Evolutionary conservation across 2,888 invertebrate species (phyloP), one percentile per base, ranked within the genome.

Genomic region (Acanthosepion pharaonis): DNA sequence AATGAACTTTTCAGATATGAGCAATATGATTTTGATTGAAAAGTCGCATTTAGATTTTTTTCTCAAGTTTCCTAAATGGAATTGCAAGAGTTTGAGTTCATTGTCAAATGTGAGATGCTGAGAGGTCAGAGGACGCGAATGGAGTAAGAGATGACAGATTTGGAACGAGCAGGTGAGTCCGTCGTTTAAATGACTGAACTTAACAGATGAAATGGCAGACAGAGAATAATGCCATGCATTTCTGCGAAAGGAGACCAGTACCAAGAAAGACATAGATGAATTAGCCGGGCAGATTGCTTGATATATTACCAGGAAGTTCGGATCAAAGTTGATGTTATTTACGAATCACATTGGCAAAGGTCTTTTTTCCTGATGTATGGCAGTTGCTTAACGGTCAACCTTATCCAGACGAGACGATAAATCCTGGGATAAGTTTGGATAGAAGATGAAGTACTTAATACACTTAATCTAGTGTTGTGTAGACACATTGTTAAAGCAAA

Each of bases 321-420:
- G 78, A 15, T 78, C n/a, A 78, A n/a, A n/a, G 78, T n/a, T 78
- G n/a, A 78, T 78, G 78, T 78, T 78, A 78, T 78, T 78, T 78
- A 78, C 78, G n/a, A 78, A 78, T 33, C 78, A 78, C 11, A n/a
- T 78, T 78, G 78, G n/a, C 78, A 78, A 78, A 78, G 78, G 78
- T 78, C n/a, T n/a, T 78, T 78, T 78, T 78, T 33, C 33, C 78
- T n/a, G 78, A 78, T 33, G 78, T 78, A 78, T 78, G n/a, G 78
- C 78, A 78, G 78, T 78, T 33, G 78, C n/a, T 15, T 78, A 78
- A 5, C 18, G n/a, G n/a, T n/a, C n/a, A 33, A n/a, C 78, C n/a
- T 78, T 18, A 78, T 78, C n/a, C 78, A 78, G n/a, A 78, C 78
- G 78, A 78, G n/a, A 33, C 18, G 33, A 33, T 78, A n/a, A 11